A percentile compares a stretch with the other conserved stretches of the same genome.
Evolutionary conservation across 2,888 invertebrate genomes (phyloP).

Genomic region (Ophonus ardosiacus): DNA sequence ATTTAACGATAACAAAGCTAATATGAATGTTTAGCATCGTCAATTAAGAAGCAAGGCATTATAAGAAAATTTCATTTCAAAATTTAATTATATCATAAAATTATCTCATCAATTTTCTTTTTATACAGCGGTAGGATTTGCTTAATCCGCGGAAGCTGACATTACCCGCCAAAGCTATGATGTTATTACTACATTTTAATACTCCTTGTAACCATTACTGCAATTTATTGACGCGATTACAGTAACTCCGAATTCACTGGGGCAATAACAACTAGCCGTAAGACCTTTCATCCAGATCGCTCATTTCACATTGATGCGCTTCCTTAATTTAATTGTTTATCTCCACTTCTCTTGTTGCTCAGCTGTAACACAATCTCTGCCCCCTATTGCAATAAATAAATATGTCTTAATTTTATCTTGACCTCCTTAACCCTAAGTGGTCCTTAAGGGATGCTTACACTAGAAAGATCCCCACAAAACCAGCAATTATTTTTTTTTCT

Average conservation of each 20-base stretch:
- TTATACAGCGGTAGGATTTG: slow-evolving; percentile 40
- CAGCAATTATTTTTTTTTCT: background rate
- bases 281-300: slow-evolving; percentile 17
- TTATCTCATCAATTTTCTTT: slow-evolving; percentile 59
- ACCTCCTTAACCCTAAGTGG: background rate
- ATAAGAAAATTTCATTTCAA: slow-evolving; percentile 51
- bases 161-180: slow-evolving; percentile 27
- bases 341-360: slow-evolving; percentile 2
- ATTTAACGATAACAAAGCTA: slow-evolving; percentile 11
- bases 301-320: slow-evolving; percentile 38
- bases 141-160: slow-evolving; percentile 23
- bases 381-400: slow-evolving; percentile 42
- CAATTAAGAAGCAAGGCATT: slow-evolving; percentile 40
- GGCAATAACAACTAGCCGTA: slow-evolving; percentile 46
- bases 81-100: slow-evolving; percentile 60
- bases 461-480: background rate
- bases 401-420: slow-evolving; percentile 23
- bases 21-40: slow-evolving; percentile 41
- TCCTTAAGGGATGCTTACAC: background rate
- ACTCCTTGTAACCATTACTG: slow-evolving; percentile 56
- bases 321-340: slow-evolving; percentile 38
- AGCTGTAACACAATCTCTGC: background rate
- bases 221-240: slow-evolving; percentile 62
- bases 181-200: slow-evolving; percentile 64
- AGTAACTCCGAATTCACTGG: slow-evolving; percentile 53